Percentiles rank a stretch among this genome's conserved stretches.
These are phyloP conservation scores for Caranx melampygus DNA, from an alignment of 2,113 vertebrate genomes.

Conservation along the genomic window DNA sequence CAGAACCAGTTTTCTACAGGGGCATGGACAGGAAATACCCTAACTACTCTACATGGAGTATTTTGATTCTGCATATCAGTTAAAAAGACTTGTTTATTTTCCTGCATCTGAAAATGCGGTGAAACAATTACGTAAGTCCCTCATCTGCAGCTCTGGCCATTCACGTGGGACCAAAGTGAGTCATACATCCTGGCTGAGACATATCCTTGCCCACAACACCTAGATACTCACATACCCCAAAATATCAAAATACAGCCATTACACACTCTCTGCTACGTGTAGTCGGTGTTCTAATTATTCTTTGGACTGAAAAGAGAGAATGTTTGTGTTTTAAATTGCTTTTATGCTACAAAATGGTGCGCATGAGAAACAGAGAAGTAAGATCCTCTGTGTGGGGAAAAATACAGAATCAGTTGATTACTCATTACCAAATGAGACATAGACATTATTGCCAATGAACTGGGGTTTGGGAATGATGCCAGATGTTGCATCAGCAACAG, in stretches of 20 bases:
- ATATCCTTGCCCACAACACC: conserved; percentile 42
- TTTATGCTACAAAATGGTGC: background rate
- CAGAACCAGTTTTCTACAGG: background rate
- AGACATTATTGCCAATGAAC: conserved; percentile 8
- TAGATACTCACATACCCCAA: conserved; percentile 20
- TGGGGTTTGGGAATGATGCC: conserved; percentile 7
- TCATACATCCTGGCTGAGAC: conserved; percentile 45
- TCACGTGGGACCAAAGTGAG: conserved; percentile 46
- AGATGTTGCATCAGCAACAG: conserved; percentile 38
- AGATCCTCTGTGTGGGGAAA: background rate
- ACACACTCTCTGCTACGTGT: background rate
- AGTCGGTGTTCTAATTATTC: background rate
- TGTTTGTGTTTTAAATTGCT: background rate
- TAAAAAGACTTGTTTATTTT: conserved; percentile 25
- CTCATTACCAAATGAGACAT: conserved; percentile 4
- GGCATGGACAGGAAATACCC: background rate
- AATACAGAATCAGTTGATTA: background rate
- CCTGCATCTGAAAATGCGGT: conserved; percentile 18
- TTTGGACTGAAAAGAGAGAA: conserved; percentile 2
- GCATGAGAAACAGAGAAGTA: background rate
- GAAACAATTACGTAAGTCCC: conserved; percentile 29
- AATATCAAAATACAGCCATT: conserved; percentile 37
- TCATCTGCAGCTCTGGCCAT: conserved; percentile 45
- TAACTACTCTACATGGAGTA: background rate
- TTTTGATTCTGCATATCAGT: conserved; percentile 9